Evolutionary conservation across 2,113 vertebrate species (phyloP).

Genomic region (Diphyllodes magnificus): DNA sequence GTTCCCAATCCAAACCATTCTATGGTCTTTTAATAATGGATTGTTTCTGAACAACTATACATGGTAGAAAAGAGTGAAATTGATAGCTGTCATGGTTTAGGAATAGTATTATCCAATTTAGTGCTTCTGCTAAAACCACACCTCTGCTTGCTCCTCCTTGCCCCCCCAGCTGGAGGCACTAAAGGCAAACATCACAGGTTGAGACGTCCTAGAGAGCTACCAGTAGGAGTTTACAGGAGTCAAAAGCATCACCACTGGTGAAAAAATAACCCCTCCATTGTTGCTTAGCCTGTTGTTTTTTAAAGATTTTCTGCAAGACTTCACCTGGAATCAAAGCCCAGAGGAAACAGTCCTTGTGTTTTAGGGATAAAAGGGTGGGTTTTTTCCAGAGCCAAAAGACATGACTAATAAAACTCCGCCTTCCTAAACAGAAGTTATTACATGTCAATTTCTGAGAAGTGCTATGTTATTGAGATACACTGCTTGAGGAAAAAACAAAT

Average conservation of each 20-base stretch:
- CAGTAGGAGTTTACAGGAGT: background rate
- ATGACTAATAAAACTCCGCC: background rate
- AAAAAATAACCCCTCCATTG: background rate
- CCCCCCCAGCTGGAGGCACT: background rate
- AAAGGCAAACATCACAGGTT: background rate
- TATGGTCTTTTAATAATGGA: background rate
- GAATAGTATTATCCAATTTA: background rate
- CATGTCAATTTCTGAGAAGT: background rate
- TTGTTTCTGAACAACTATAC: background rate
- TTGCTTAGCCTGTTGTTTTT: background rate
- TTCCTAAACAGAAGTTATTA: background rate
- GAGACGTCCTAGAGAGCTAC: background rate
- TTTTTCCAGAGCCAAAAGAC: background rate
- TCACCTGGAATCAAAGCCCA: background rate
- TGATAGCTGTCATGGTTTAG: background rate
- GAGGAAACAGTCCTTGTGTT: background rate
- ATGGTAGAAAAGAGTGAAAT: background rate
- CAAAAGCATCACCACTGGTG: background rate
- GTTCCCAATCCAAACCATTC: background rate
- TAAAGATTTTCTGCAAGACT: background rate
- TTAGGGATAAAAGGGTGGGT: fast-evolving
- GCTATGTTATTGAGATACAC: background rate
- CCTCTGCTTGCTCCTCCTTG: background rate
- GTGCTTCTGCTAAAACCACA: background rate
- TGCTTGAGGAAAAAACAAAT: background rate